phyloP scores from a whole-genome alignment of 2,797 vertebrate genomes.

The Petrocephalus sullivani region DNA sequence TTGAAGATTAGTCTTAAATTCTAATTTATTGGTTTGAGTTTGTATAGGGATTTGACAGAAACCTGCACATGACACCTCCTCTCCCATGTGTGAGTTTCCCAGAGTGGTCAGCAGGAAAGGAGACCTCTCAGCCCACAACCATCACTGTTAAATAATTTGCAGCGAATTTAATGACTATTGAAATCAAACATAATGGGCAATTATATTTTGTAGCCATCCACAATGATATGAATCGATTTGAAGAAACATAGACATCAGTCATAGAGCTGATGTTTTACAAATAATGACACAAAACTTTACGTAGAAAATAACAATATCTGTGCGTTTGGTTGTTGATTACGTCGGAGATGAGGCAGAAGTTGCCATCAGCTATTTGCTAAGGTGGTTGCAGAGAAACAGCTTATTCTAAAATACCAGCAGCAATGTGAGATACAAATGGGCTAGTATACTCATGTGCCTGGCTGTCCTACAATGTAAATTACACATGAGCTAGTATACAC shows the following conservation, averaged over 20 bases:
- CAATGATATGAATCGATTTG: not conserved
- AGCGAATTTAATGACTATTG: not conserved
- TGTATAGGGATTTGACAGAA: not conserved
- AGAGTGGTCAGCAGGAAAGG: not conserved
- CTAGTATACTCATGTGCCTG: not conserved
- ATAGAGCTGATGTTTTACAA: not conserved
- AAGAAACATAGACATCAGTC: not conserved
- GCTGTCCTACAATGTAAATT: not conserved
- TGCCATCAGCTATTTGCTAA: too few relatives aligned
- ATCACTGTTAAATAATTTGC: not conserved
- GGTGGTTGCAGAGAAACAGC: too few relatives aligned
- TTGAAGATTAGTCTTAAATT: not conserved
- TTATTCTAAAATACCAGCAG: too few relatives aligned
- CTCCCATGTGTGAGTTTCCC: not conserved
- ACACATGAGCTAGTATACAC: not conserved
- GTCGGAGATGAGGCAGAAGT: too few relatives aligned
- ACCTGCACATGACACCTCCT: not conserved
- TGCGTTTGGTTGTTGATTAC: not conserved
- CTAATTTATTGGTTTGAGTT: not conserved
- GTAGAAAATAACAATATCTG: not conserved
- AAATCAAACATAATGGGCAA: not conserved
- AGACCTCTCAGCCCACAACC: not conserved
- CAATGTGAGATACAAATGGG: not conserved
- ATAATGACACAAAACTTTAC: not conserved
- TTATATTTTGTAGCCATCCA: not conserved